These are phyloP conservation scores for Mus caroli DNA, from an alignment of 2,797 vertebrate genomes.

Conservation along the genomic window DNA sequence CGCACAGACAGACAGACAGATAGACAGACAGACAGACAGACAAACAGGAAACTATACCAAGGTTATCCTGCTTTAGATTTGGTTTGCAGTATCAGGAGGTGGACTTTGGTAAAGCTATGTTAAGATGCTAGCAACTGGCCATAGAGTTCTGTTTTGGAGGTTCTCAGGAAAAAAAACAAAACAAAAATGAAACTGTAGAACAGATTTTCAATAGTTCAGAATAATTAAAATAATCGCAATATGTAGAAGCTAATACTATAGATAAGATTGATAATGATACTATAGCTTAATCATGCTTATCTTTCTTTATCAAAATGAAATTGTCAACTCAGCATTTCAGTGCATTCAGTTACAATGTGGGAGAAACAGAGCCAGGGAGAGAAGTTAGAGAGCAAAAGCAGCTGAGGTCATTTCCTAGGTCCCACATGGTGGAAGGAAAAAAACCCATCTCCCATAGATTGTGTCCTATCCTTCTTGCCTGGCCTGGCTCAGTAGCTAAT, in stretches of 20 bases:
- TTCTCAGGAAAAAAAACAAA: constrained; percentile 61
- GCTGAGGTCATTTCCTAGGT: not conserved
- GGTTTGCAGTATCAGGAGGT: constrained; percentile 51
- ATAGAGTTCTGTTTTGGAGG: constrained; percentile 57
- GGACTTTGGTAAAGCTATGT: not conserved
- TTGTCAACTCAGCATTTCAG: not conserved
- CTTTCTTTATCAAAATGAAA: constrained; percentile 13
- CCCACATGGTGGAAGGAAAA: not conserved
- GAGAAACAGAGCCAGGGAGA: not conserved
- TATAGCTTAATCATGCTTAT: not conserved
- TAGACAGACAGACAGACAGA: too few species aligned
- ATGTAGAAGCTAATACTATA: not conserved
- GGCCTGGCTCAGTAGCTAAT: not conserved
- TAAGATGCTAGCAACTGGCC: not conserved
- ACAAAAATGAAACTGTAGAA: constrained; percentile 56
- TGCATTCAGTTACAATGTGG: not conserved
- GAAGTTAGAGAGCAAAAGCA: not conserved
- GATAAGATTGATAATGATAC: constrained; percentile 7
- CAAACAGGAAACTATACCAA: not conserved
- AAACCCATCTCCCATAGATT: not conserved
- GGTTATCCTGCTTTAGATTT: constrained; percentile 30
- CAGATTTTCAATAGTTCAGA: constrained; percentile 59
- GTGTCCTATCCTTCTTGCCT: not conserved
- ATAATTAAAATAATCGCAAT: not conserved
- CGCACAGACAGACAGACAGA: not conserved